Evolutionary conservation across 2,113 vertebrate genomes (phyloP).

Genomic region (Engystomops pustulosus): DNA sequence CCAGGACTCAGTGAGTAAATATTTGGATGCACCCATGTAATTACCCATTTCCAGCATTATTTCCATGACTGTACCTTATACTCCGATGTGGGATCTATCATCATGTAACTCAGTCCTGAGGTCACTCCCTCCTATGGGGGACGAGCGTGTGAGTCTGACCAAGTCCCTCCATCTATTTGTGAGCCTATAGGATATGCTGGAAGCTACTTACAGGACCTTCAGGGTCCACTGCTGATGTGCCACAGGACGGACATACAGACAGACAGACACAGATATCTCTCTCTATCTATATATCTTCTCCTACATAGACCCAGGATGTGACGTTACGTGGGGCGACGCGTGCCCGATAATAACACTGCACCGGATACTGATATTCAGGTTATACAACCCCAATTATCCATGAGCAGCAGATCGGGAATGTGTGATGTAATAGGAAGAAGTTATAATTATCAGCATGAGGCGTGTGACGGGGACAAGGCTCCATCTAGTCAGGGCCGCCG

Average conservation of each 20-base stretch:
- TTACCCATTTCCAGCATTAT: neutral
- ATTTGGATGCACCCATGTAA: slow-evolving; percentile 36
- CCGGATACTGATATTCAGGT: neutral
- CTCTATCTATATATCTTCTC: no score
- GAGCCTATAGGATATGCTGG: no score
- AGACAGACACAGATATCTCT: no score
- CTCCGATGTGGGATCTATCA: neutral
- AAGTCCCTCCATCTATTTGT: no score
- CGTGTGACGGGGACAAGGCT: neutral
- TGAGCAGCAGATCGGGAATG: neutral
- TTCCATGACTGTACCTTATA: neutral
- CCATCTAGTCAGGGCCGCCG: neutral
- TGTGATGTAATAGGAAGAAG: neutral
- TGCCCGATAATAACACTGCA: neutral
- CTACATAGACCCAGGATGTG: neutral
- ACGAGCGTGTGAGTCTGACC: no score
- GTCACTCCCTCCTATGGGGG: no score
- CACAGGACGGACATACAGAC: no score
- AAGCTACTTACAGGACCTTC: no score
- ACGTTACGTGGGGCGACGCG: neutral
- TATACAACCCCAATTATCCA: neutral
- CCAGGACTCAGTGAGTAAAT: neutral
- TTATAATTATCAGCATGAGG: neutral
- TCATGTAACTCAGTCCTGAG: no score
- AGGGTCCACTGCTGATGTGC: no score